A percentile compares a stretch with the other conserved stretches of the same genome.
Evolutionary conservation across 2,888 invertebrate genomes (phyloP).

Genomic region (Eudemis profundana): DNA sequence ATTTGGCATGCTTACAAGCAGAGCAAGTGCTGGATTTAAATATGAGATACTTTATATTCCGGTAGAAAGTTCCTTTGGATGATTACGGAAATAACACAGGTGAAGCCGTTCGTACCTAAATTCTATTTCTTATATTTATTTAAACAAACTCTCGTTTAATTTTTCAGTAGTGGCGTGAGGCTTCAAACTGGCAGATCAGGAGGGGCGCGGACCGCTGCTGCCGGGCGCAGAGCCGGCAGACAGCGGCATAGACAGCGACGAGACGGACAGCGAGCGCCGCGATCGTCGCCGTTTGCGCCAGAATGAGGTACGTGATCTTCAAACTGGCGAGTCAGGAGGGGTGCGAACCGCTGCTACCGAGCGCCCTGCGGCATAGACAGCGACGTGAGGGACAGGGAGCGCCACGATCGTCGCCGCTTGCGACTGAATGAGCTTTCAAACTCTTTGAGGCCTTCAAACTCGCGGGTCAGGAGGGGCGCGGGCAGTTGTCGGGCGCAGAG

Average conservation of each 20-base stretch:
- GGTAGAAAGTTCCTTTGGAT: too few species aligned
- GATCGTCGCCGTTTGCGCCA: not conserved
- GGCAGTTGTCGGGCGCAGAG: not conserved
- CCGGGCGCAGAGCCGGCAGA: conserved; percentile 13
- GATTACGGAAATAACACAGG: too few species aligned
- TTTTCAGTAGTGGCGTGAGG: conserved; percentile 24
- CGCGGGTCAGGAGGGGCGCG: conserved; percentile 52
- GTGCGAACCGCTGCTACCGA: not conserved
- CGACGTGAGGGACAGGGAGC: not conserved
- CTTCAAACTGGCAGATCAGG: conserved; percentile 61
- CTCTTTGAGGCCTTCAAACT: conserved; percentile 58
- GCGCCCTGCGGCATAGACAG: conserved; percentile 27
- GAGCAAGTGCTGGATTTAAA: too few species aligned
- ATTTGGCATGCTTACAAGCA: too few species aligned
- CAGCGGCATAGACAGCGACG: conserved; percentile 41
- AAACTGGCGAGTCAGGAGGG: not conserved
- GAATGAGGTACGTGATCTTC: conserved; percentile 25
- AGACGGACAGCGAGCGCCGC: conserved; percentile 22
- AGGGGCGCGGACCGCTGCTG: conserved; percentile 14
- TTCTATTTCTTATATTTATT: not conserved
- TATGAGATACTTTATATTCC: too few species aligned
- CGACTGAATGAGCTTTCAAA: too few species aligned
- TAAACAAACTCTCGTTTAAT: not conserved
- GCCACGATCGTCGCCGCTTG: too few species aligned
- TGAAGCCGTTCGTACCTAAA: not conserved